Percentiles rank a stretch among this genome's conserved stretches.
phyloP scores from a whole-genome alignment of 2,113 vertebrate genomes.

The Oceanodroma tethys region DNA sequence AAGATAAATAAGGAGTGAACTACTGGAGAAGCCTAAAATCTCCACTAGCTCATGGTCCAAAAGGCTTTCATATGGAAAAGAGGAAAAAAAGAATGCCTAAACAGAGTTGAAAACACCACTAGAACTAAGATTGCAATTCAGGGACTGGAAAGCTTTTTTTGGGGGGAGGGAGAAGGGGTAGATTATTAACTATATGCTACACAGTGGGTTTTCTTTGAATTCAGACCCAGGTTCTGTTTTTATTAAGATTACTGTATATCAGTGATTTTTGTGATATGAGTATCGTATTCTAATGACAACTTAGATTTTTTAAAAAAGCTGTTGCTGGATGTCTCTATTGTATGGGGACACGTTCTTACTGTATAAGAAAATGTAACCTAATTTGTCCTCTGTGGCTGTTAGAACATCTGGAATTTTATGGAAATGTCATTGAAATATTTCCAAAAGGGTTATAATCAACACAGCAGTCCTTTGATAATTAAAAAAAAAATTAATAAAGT shows the following conservation, averaged over 20 bases:
- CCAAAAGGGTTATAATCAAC: neutral
- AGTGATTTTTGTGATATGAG: conserved; percentile 18
- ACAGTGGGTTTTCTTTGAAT: neutral
- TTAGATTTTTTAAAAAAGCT: neutral
- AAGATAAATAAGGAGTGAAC: neutral
- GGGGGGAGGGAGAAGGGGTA: neutral
- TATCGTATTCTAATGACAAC: neutral
- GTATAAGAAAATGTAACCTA: neutral
- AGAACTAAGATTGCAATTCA: neutral
- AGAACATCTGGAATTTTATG: conserved; percentile 3
- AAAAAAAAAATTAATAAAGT: neutral
- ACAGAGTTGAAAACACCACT: neutral
- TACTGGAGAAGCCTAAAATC: neutral
- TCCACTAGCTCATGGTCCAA: neutral
- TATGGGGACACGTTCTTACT: neutral
- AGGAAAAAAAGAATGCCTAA: neutral
- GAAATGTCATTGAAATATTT: neutral
- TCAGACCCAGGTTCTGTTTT: neutral
- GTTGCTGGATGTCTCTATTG: neutral
- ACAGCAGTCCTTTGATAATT: neutral
- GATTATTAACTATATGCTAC: neutral
- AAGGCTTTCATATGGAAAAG: neutral
- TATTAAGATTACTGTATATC: neutral
- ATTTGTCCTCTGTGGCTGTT: neutral
- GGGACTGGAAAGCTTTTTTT: neutral